Percentiles rank a stretch among this genome's conserved stretches.
phyloP scores from a whole-genome alignment of 2,797 vertebrate genomes.

The Pampus argenteus region DNA sequence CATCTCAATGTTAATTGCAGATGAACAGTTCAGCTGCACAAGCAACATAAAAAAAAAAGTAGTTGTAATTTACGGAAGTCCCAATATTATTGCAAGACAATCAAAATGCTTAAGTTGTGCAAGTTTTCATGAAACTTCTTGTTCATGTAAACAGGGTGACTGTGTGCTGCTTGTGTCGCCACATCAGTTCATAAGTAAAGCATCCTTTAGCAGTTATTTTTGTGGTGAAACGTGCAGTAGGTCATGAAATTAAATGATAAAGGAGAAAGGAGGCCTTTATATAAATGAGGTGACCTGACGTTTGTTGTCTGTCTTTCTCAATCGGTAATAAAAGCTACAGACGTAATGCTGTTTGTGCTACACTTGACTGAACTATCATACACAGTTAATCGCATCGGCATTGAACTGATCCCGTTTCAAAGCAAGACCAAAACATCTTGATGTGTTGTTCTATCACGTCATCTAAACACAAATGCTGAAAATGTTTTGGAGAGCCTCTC shows the following conservation, averaged over 20 bases:
- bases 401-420: not conserved
- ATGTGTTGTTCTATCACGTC: no score
- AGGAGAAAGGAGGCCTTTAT: not conserved
- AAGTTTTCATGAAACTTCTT: not conserved
- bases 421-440: not conserved
- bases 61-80: conserved; percentile 13
- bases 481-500: not conserved
- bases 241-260: not conserved
- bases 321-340: not conserved
- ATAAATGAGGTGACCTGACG: no score
- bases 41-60: not conserved
- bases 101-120: conserved; percentile 1
- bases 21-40: not conserved
- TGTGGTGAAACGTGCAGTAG: not conserved
- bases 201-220: not conserved
- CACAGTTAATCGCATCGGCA: no score
- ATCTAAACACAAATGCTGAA: not conserved
- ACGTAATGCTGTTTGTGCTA: not conserved
- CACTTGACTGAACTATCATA: not conserved
- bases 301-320: not conserved
- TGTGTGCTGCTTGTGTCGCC: no score
- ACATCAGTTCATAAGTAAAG: no score
- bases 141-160: no score
- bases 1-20: not conserved
- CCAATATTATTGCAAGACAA: conserved; percentile 4